Evolutionary conservation across 2,888 invertebrate species (phyloP).

Genomic region (Cheilosia pagana): DNA sequence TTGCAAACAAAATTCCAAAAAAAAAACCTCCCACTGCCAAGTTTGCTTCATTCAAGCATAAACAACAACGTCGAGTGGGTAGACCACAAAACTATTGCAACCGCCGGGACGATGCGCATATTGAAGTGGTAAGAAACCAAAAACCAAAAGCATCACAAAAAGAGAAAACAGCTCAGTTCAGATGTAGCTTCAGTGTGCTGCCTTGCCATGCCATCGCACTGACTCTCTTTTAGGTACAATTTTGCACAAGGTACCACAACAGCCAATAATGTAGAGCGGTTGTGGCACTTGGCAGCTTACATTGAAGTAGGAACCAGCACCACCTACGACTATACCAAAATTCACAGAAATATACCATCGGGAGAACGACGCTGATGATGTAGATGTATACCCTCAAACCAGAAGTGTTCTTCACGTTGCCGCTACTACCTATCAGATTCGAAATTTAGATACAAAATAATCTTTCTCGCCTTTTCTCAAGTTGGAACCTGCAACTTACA

Average conservation of each 20-base stretch:
- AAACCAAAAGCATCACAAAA: too few species aligned
- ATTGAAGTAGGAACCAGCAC: background rate
- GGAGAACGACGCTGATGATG: background rate
- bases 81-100: too few species aligned
- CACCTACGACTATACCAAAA: too few species aligned
- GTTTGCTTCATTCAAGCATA: too few species aligned
- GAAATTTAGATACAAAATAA: slow-evolving; percentile 35
- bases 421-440: slow-evolving; percentile 9
- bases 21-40: too few species aligned
- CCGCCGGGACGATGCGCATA: too few species aligned
- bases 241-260: slow-evolving; percentile 16
- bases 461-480: slow-evolving; percentile 19
- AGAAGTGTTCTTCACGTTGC: slow-evolving; percentile 24
- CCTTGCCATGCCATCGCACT: background rate
- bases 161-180: background rate
- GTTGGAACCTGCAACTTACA: slow-evolving; percentile 14
- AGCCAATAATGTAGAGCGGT: slow-evolving; percentile 30
- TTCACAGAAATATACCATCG: background rate
- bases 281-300: slow-evolving; percentile 19
- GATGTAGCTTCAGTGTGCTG: background rate
- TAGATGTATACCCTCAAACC: slow-evolving; percentile 16
- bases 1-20: too few species aligned
- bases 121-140: too few species aligned
- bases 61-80: too few species aligned
- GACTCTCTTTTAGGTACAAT: slow-evolving; percentile 9